These are phyloP conservation scores for Astyanax mexicanus DNA, from an alignment of 2,797 vertebrate species.

Conservation along the genomic window DNA sequence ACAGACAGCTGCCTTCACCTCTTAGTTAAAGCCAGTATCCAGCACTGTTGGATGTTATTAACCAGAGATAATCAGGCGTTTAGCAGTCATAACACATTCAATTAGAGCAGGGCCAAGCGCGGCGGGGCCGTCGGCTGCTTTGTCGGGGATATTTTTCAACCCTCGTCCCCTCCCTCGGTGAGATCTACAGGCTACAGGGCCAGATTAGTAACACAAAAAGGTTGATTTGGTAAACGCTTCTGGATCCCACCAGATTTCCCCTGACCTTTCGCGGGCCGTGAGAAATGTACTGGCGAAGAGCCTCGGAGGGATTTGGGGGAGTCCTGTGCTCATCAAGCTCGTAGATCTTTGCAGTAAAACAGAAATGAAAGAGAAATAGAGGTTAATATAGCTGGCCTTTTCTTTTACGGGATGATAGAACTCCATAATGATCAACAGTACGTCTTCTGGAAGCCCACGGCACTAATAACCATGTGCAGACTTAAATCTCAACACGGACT, in stretches of 20 bases:
- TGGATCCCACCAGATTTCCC: conserved; percentile 20
- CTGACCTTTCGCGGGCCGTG: conserved; percentile 25
- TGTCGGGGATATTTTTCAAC: conserved; percentile 5
- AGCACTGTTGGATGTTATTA: conserved; percentile 28
- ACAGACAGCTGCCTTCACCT: conserved; percentile 40
- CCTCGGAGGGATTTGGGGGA: conserved; percentile 11
- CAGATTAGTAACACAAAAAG: conserved; percentile 33
- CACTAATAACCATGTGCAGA: conserved; percentile 3
- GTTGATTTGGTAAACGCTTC: conserved; percentile 22
- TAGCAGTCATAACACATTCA: conserved; percentile 34
- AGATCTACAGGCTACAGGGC: conserved; percentile 3
- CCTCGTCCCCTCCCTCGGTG: background rate
- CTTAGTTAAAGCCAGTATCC: conserved; percentile 24
- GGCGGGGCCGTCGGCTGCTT: background rate
- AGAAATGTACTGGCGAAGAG: conserved; percentile 30
- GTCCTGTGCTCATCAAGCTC: conserved; percentile 9
- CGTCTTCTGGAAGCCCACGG: conserved; percentile 2
- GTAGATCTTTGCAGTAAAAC: conserved; percentile 22
- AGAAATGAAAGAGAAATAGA: conserved; percentile 21
- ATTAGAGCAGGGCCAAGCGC: conserved; percentile 8
- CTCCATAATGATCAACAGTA: conserved; percentile 6
- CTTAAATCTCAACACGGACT: background rate
- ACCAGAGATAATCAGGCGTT: conserved; percentile 41
- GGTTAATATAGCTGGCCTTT: conserved; percentile 18
- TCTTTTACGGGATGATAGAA: conserved; percentile 6